Evolutionary conservation across 2,113 vertebrate genomes (phyloP), one percentile per base, ranked within the genome.

Genomic region (Pipa parva): DNA sequence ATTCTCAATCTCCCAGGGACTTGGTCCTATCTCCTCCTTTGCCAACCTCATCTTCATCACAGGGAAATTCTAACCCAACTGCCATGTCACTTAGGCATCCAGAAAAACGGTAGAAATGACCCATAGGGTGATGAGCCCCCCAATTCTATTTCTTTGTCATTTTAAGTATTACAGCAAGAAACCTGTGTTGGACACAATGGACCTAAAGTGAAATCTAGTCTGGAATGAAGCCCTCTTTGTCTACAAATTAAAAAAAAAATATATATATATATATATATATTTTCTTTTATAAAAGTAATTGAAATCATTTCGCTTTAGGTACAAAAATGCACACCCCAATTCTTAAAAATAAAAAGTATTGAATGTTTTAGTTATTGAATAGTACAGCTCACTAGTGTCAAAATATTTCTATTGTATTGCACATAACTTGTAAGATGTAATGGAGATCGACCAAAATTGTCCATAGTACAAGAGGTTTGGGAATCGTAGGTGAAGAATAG

Each of bases 11-110:
- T 50, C 29, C 85, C 25, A 70, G 86, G 56, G 75, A 88, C 37
- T 68, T 79, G 5, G 73, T 86, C 3, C 20, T 61, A 10, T 70
- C 66, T 11, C 46, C 66, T 45, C 78, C 31, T 72, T 80, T 2
- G 77, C 81, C n/a, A 84, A 90, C 2, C 76, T 88, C 1, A 62
- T 80, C 0, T 87, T 90, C 2, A 88, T 88, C 64, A 0, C 73
- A 83, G 57, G 79, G 77, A 37, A 42, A 63, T 2, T 72, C 71
- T 56, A 4, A 63, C 36, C 76, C 85, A 2, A 67, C 77, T 2
- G 54, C 76, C 0, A 37, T 71, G 3, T 39, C 84, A 12, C 52
- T 72, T 48, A 59, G 72, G 46, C 80, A 79, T 3, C 81, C 33
- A 20, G 69, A 64, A 7, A 64, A 63, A 45, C 69, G 52, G 58